Conservation (phyloP, 2,888 invertebrate species). For the Rotaria socialis region DNA sequence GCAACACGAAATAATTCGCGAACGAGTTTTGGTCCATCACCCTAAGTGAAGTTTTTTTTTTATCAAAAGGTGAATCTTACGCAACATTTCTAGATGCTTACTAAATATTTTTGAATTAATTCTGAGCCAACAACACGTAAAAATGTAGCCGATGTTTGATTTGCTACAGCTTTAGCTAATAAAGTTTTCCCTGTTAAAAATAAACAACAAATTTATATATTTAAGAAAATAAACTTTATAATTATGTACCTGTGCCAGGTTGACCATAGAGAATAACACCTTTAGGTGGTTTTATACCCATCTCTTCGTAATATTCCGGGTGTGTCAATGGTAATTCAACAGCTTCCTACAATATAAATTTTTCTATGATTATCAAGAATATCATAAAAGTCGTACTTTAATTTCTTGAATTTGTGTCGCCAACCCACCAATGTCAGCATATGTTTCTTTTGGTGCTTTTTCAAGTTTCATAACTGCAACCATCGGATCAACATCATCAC, state of each 20-base stretch:
- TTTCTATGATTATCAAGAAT: too few relatives aligned
- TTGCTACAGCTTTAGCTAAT: conserved; percentile 95
- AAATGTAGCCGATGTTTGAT: conserved; percentile 98
- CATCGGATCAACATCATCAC: conserved; percentile 99
- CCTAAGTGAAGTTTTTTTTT: conserved; percentile 58
- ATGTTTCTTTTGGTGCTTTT: conserved; percentile 98
- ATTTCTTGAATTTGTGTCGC: conserved; percentile 96
- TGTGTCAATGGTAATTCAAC: conserved; percentile 96
- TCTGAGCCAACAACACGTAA: conserved; percentile 95
- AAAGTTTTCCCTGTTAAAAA: conserved; percentile 71
- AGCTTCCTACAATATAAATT: conserved; percentile 64
- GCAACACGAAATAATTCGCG: conserved; percentile 96
- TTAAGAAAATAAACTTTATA: not conserved
- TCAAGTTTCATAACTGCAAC: conserved; percentile 99
- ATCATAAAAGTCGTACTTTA: conserved; percentile 61
- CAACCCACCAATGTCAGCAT: conserved; percentile 96
- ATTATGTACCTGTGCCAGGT: conserved; percentile 78
- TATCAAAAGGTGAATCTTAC: too few relatives aligned
- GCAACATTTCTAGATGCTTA: not conserved
- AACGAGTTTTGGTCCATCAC: conserved; percentile 96
- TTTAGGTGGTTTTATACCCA: conserved; percentile 99
- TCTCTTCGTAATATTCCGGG: conserved; percentile 99
- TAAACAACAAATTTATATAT: not conserved
- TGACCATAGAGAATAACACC: conserved; percentile 96
- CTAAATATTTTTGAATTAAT: conserved; percentile 90